These are phyloP conservation scores for zebrafish (Danio rerio) DNA, from an alignment of 2,113 vertebrate genomes.

Conservation along the genomic window GRCz12tu NC_133188.1:33068501-33069000, in stretches of 20 bases:
- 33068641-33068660: slow-evolving; percentile 53
- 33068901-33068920: slow-evolving; percentile 92
- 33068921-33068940: slow-evolving; percentile 95
- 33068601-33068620: slow-evolving; percentile 64
- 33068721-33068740: slow-evolving; percentile 14
- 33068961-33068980: slow-evolving; percentile 98
- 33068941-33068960: slow-evolving; percentile 97
- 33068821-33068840: slow-evolving; percentile 85
- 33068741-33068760: slow-evolving; percentile 72
- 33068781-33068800: slow-evolving; percentile 85
- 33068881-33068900: slow-evolving; percentile 89
- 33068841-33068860: slow-evolving; percentile 93
- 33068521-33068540: slow-evolving; percentile 54
- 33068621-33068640: slow-evolving; percentile 62
- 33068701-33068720: slow-evolving; percentile 49
- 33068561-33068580: slow-evolving; percentile 69
- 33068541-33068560: slow-evolving; percentile 43
- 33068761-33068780: slow-evolving; percentile 79
- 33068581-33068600: slow-evolving; percentile 71
- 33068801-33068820: slow-evolving; percentile 89
- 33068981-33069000: slow-evolving; percentile 90
- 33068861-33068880: slow-evolving; percentile 87
- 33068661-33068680: slow-evolving; percentile 66
- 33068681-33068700: slow-evolving; percentile 63
- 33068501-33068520: slow-evolving; percentile 64